These are phyloP conservation scores for Monoplex corrugatus DNA, from an alignment of 2,888 invertebrate species.

Conservation along the genomic window DNA sequence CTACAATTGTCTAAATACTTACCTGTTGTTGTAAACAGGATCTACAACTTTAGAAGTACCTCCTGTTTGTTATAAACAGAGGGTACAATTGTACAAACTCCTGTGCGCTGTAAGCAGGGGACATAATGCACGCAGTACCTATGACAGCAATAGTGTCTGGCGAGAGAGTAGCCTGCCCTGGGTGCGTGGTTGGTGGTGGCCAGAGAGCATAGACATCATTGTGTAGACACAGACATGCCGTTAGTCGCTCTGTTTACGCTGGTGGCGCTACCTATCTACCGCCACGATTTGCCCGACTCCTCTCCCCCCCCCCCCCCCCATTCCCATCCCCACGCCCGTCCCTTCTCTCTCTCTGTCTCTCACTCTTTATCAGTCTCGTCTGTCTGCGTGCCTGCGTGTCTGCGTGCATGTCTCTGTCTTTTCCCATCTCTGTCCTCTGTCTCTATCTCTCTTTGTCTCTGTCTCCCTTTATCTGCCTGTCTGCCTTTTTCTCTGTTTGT, in stretches of 20 bases:
- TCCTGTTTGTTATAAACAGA: no score
- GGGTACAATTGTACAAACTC: no score
- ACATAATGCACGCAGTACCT: no score
- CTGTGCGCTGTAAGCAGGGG: no score
- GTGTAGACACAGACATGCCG: no score
- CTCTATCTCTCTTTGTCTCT: background rate
- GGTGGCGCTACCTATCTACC: background rate
- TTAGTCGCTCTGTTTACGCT: constrained; percentile 12
- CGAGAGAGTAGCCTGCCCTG: background rate
- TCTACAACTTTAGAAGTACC: no score
- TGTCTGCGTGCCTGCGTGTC: background rate
- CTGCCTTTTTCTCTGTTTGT: background rate
- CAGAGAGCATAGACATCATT: no score
- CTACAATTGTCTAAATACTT: no score
- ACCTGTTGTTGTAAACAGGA: no score
- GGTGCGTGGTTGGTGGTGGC: background rate
- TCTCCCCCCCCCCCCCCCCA: background rate
- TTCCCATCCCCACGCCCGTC: background rate
- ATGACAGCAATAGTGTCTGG: no score
- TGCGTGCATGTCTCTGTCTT: no score
- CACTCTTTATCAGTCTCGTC: background rate
- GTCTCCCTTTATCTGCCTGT: background rate
- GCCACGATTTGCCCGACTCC: background rate
- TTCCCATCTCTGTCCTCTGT: background rate
- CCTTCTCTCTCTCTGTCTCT: background rate